phyloP scores from a whole-genome alignment of 2,113 vertebrate species.

The Cariama cristata region DNA sequence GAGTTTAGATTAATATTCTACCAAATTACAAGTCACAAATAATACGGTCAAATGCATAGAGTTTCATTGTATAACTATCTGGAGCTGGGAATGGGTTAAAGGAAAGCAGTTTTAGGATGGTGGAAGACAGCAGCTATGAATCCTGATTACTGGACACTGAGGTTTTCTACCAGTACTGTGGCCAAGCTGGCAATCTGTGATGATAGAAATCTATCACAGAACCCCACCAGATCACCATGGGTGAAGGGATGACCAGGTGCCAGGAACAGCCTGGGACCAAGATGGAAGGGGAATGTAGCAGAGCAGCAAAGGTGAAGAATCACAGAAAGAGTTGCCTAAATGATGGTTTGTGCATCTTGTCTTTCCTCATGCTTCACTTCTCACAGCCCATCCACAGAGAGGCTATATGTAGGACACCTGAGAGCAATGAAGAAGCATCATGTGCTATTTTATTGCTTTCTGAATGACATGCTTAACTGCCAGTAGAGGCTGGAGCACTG shows the following conservation, averaged over 20 bases:
- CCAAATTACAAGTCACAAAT: background rate
- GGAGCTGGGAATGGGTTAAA: background rate
- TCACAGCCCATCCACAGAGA: background rate
- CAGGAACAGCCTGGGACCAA: background rate
- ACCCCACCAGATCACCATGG: background rate
- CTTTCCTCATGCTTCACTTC: background rate
- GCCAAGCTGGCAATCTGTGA: background rate
- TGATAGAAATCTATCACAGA: background rate
- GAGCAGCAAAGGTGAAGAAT: background rate
- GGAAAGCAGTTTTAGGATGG: background rate
- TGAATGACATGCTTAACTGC: background rate
- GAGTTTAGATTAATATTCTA: background rate
- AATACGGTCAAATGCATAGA: background rate
- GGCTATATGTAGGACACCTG: background rate
- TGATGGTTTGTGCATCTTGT: background rate
- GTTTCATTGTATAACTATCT: background rate
- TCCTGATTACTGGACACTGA: background rate
- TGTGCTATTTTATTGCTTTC: background rate
- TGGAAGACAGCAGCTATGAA: background rate
- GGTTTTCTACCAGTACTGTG: background rate
- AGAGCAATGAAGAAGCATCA: background rate
- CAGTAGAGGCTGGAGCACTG: background rate
- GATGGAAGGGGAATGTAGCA: background rate
- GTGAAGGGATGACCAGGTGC: background rate
- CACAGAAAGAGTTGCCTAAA: background rate